phyloP scores from a whole-genome alignment of 2,888 invertebrate species.

The Galeopsomyia nigrocyanea region DNA sequence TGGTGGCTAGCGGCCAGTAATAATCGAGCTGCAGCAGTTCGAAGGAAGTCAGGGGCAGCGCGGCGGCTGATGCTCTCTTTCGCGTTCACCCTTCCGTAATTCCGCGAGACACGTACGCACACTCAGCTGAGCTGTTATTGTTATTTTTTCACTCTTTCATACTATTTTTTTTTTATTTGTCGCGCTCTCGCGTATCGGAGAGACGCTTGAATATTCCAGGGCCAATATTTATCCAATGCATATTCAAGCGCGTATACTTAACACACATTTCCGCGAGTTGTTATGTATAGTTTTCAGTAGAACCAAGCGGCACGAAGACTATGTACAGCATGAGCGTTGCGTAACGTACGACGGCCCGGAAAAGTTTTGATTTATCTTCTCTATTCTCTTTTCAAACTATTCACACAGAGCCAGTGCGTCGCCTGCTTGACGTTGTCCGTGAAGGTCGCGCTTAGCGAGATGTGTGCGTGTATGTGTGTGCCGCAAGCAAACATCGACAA shows the following conservation, averaged over 20 bases:
- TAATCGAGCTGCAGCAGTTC: background rate
- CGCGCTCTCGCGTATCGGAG: background rate
- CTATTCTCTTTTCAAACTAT: slow-evolving; percentile 1
- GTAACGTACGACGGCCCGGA: background rate
- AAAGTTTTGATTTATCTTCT: slow-evolving; percentile 2
- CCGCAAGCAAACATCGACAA: too few relatives aligned
- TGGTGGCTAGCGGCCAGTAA: background rate
- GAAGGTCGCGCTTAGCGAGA: slow-evolving; percentile 1
- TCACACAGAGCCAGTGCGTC: background rate
- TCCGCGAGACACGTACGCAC: slow-evolving; percentile 46
- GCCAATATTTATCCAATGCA: too few relatives aligned
- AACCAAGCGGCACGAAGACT: background rate
- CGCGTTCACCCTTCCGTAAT: slow-evolving; percentile 57
- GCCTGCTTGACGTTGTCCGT: too few relatives aligned
- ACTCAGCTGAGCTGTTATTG: background rate
- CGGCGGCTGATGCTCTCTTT: slow-evolving; percentile 34
- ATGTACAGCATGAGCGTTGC: background rate
- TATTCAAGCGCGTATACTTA: too few relatives aligned
- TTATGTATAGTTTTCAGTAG: background rate
- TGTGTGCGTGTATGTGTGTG: too few relatives aligned
- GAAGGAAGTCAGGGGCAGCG: background rate
- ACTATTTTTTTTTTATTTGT: background rate
- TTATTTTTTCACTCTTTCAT: background rate
- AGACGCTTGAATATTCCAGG: background rate
- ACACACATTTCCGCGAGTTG: too few relatives aligned